phyloP scores from a whole-genome alignment of 2,797 vertebrate genomes.

The Rhyacichthys aspro region DNA sequence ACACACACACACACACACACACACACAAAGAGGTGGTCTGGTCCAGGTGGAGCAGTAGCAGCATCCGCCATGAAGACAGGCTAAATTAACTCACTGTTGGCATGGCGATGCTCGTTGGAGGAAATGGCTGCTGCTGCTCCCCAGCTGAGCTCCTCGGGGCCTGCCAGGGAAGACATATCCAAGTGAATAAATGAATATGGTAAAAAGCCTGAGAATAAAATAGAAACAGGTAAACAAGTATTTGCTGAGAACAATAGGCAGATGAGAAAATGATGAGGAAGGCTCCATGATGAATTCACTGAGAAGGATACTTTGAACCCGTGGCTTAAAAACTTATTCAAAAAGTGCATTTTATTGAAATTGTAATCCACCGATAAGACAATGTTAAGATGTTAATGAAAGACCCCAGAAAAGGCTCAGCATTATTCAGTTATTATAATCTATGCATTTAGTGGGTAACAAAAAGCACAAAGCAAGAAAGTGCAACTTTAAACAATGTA shows the following conservation, averaged over 20 bases:
- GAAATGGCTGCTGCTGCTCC: conserved; percentile 58
- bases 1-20: conserved; percentile 10
- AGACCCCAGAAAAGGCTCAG: too few species aligned
- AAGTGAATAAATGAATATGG: conserved; percentile 57
- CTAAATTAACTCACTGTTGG: conserved; percentile 61
- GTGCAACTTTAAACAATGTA: too few species aligned
- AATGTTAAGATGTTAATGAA: too few species aligned
- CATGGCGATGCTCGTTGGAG: conserved; percentile 61
- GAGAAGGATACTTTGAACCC: conserved; percentile 18
- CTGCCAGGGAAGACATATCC: conserved; percentile 61
- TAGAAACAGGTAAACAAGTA: conserved; percentile 24
- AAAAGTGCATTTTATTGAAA: too few species aligned
- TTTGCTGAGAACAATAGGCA: conserved; percentile 28
- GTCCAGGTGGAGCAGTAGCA: conserved; percentile 41
- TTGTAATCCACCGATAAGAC: too few species aligned
- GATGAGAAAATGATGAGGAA: conserved; percentile 26
- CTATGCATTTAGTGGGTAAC: too few species aligned
- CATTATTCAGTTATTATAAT: too few species aligned
- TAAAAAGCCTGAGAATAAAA: conserved; percentile 43
- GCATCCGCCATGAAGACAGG: conserved; percentile 23
- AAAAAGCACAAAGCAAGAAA: too few species aligned
- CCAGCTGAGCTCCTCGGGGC: conserved; percentile 63
- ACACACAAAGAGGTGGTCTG: conserved; percentile 9
- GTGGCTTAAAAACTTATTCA: conserved; percentile 10
- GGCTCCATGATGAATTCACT: conserved; percentile 25